phyloP scores from a whole-genome alignment of 1,140 invertebrate species.

The Drosophila trapezifrons region DNA sequence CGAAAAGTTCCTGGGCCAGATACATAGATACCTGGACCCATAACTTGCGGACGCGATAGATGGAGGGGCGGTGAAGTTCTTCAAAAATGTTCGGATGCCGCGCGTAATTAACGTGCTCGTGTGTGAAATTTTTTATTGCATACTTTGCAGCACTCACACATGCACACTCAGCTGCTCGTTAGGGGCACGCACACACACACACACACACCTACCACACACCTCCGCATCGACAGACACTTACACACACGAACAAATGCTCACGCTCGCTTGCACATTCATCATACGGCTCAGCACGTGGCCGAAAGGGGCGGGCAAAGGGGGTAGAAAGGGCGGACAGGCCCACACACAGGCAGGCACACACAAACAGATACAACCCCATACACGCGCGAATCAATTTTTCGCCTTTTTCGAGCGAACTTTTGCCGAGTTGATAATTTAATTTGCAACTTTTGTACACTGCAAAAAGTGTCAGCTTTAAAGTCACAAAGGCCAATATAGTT shows the following conservation, averaged over 20 bases:
- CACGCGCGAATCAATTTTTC: constrained; percentile 60
- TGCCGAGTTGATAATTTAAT: constrained; percentile 78
- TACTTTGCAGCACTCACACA: constrained; percentile 64
- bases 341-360: constrained; percentile 15
- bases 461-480: not conserved
- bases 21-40: constrained; percentile 3
- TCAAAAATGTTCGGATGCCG: constrained; percentile 44
- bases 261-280: constrained; percentile 81
- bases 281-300: constrained; percentile 72
- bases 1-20: constrained; percentile 3
- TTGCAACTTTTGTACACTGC: constrained; percentile 56
- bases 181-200: constrained; percentile 29
- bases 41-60: constrained; percentile 5
- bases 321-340: not conserved
- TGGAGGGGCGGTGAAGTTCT: constrained; percentile 18
- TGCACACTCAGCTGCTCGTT: constrained; percentile 62
- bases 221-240: constrained; percentile 44
- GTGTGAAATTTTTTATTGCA: constrained; percentile 81
- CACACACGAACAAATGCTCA: constrained; percentile 71
- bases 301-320: constrained; percentile 1
- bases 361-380: constrained; percentile 19
- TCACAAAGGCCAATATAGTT: not conserved
- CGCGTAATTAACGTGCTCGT: constrained; percentile 73
- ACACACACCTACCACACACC: constrained; percentile 11
- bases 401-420: constrained; percentile 56